These are phyloP conservation scores for Prunella strophiata DNA, from an alignment of 2,797 vertebrate genomes.

Conservation along the genomic window DNA sequence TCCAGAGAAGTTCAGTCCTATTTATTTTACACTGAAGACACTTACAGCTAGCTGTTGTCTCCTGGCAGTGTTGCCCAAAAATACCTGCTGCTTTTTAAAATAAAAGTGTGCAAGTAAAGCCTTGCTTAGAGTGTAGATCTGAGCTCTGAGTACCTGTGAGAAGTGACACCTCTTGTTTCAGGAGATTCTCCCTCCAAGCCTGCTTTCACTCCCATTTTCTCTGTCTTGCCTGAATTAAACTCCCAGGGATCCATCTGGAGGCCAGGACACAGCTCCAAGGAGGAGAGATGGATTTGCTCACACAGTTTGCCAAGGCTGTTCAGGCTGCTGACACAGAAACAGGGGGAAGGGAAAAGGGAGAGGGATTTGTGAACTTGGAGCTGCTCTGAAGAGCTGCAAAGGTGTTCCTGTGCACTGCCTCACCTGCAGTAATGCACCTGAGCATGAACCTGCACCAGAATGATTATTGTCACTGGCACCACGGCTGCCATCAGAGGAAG, in stretches of 20 bases:
- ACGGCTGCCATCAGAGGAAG: neutral
- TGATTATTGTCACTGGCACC: neutral
- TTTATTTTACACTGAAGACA: neutral
- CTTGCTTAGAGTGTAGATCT: neutral
- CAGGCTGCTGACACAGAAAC: neutral
- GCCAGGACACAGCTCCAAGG: neutral
- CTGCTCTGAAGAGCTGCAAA: neutral
- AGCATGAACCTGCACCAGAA: neutral
- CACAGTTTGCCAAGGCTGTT: neutral
- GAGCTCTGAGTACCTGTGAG: neutral
- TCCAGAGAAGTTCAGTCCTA: neutral
- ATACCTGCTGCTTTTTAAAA: neutral
- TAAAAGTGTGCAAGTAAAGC: neutral
- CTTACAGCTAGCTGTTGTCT: neutral
- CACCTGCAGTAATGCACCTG: neutral
- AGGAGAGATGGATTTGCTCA: neutral
- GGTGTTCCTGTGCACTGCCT: no score
- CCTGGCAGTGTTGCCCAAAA: neutral
- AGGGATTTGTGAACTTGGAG: neutral
- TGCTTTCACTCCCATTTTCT: neutral
- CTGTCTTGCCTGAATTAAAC: neutral
- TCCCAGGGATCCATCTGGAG: neutral
- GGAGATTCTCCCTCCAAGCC: neutral
- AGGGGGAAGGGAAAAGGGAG: neutral
- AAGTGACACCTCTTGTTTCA: neutral